Base-by-base conservation (phyloP, 1,140 invertebrate genomes). In the Cyclargus thomasi region DNA sequence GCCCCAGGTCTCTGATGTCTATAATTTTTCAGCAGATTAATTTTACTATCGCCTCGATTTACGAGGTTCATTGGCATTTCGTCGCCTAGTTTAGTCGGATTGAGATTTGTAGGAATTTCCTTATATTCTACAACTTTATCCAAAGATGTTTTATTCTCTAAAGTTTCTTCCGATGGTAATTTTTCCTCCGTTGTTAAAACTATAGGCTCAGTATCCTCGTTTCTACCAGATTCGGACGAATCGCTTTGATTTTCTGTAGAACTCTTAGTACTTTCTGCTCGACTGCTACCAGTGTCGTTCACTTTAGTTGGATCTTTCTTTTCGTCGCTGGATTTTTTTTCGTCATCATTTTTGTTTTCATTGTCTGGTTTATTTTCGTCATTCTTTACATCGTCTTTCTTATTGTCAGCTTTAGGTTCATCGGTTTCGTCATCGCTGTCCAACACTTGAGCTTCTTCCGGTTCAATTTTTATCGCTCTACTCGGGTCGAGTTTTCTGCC, bases 1-100 rank as follows among this genome's bases (percentile, higher is more conserved):
- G 65, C 74, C 3, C 74, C 70, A 0, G 80, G 77, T 11, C 89
- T 83, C 71, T 90, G 88, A 68, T 91, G 90, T 70, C 90, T 84
- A 68, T 91, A 91, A 74, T 91, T 91, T 69, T 91, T 91, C 23
- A 91, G 65, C n/a, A 86, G 74, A 72, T 88, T 91, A n/a, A 85
- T 88, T 74, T 90, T 88, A 62, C 79, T 87, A 55, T 88, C 79
- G 29, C 68, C 78, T 57, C 79, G 70, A 67, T 76, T 81, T 35
- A 76, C 70, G 21, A 67, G 74, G 68, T 71, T 75, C 23, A 73
- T 75, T 7, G 67, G 73, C 17, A 55, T 67, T 23, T 76, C 75
- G 18, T 77, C 72, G 62, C 57, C 69, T 22, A 57, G 57, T 68
- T 67, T 76, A 14, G 39, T 47, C 53, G 20, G 67, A 47, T 70